These are phyloP conservation scores for roundworm (Caenorhabditis elegans) DNA, from an alignment of 1,140 invertebrate genomes.

Conservation along the genomic window DNA sequence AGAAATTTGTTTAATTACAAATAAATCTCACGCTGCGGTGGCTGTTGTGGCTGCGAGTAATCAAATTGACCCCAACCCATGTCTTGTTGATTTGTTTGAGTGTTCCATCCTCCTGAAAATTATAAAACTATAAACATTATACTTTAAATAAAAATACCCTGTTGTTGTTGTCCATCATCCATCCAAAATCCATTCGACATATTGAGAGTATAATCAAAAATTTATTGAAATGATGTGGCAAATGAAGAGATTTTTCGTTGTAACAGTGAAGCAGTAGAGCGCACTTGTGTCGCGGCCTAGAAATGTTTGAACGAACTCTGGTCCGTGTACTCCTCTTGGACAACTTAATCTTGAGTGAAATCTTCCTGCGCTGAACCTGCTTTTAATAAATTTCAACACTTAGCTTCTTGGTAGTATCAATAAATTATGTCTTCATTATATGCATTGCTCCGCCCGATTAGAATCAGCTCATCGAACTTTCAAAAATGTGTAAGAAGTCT, in stretches of 20 bases:
- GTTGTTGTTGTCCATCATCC: slow-evolving; percentile 15
- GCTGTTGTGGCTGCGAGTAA: slow-evolving; percentile 36
- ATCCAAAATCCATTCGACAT: slow-evolving; percentile 25
- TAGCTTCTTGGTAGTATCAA: too few relatives aligned
- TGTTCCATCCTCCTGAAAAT: background rate
- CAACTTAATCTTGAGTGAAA: too few relatives aligned
- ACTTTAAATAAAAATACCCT: background rate
- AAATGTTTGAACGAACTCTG: background rate
- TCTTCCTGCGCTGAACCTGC: too few relatives aligned
- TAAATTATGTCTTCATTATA: too few relatives aligned
- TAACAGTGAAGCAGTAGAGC: background rate
- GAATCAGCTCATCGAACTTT: background rate
- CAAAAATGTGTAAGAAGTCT: background rate
- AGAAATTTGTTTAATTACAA: background rate
- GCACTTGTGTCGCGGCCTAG: background rate
- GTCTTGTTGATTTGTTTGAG: slow-evolving; percentile 12
- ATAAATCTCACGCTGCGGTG: background rate
- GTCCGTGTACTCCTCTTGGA: background rate
- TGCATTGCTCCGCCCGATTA: background rate
- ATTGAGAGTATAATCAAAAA: background rate
- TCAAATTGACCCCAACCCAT: slow-evolving; percentile 50
- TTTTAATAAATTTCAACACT: too few relatives aligned
- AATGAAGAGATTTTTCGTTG: background rate
- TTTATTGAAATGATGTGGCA: background rate
- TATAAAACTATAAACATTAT: background rate